These are phyloP conservation scores for Cylindroiulus punctatus DNA, from an alignment of 2,888 invertebrate species.

Conservation along the genomic window DNA sequence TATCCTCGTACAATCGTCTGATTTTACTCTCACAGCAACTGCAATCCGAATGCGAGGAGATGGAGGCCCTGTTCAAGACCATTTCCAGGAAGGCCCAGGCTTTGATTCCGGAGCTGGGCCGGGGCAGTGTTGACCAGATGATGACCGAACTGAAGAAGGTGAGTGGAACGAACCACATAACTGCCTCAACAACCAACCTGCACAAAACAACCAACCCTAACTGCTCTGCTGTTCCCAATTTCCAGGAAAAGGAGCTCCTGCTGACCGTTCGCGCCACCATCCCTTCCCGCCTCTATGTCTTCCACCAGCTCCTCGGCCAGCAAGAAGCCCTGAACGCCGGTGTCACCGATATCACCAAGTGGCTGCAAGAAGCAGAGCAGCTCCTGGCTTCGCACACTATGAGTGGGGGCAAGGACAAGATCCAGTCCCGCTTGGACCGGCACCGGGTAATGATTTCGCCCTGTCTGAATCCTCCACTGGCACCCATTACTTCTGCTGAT, in stretches of 20 bases:
- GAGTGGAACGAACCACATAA: background rate
- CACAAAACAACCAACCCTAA: background rate
- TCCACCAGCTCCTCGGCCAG: constrained; percentile 82
- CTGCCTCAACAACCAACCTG: too few species aligned
- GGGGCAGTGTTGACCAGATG: constrained; percentile 90
- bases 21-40: constrained; percentile 70
- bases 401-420: constrained; percentile 75
- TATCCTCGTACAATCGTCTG: background rate
- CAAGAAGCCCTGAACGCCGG: constrained; percentile 90
- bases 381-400: constrained; percentile 73
- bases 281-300: constrained; percentile 82
- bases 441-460: constrained; percentile 72
- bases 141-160: constrained; percentile 81
- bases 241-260: constrained; percentile 74
- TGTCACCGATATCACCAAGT: constrained; percentile 83
- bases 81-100: constrained; percentile 92
- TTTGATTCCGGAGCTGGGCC: constrained; percentile 86
- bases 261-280: constrained; percentile 85
- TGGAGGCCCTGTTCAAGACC: constrained; percentile 88
- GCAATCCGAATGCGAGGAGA: constrained; percentile 83
- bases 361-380: constrained; percentile 86
- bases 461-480: background rate
- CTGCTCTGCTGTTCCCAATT: background rate
- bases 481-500: background rate
- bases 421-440: constrained; percentile 80